These are phyloP conservation scores for zebrafish (Danio rerio) DNA, from an alignment of 2,113 vertebrate species.

Conservation along the genomic window GRCz12tu NC_133189.1:16841501-16842000, in stretches of 20 bases:
- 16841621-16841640: not conserved
- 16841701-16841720: not conserved
- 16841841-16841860: not conserved
- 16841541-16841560: not conserved
- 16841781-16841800: not conserved
- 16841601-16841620: not conserved
- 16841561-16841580: too few species aligned
- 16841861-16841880: slow-evolving; percentile 66
- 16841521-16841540: too few species aligned
- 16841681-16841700: not conserved
- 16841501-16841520: too few species aligned
- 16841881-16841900: slow-evolving; percentile 59
- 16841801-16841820: not conserved
- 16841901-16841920: slow-evolving; percentile 72
- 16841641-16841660: too few species aligned
- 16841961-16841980: slow-evolving; percentile 77
- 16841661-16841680: not conserved
- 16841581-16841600: too few species aligned
- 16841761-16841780: not conserved
- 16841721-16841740: not conserved
- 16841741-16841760: not conserved
- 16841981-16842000: slow-evolving; percentile 77
- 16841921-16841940: slow-evolving; percentile 66
- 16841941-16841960: slow-evolving; percentile 81
- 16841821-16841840: not conserved